phyloP scores from a whole-genome alignment of 2,113 vertebrate genomes.

The Sisor rabdophorus region DNA sequence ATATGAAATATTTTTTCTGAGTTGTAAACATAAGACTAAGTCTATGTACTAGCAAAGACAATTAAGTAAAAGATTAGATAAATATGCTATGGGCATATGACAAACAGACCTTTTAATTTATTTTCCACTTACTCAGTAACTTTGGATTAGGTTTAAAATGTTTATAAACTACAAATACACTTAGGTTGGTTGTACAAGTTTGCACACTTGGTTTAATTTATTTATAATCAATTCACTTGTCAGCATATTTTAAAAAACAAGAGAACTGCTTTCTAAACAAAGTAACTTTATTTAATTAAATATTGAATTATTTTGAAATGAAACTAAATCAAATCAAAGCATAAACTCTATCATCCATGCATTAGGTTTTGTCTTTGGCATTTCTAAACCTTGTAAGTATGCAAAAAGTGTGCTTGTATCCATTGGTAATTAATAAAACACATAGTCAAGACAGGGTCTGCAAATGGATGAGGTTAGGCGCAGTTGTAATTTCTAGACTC shows the following conservation, averaged over 20 bases:
- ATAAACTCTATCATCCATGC: background rate
- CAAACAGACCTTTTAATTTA: background rate
- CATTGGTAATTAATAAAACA: constrained; percentile 39
- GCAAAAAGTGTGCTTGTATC: background rate
- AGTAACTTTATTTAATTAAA: too few species aligned
- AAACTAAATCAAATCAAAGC: background rate
- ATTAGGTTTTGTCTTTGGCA: background rate
- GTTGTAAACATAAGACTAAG: background rate
- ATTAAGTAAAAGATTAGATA: background rate
- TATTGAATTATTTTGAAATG: too few species aligned
- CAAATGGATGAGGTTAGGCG: constrained; percentile 42
- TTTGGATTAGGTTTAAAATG: background rate
- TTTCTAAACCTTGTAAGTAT: background rate
- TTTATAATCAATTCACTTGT: background rate
- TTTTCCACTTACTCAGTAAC: background rate
- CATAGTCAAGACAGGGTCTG: constrained; percentile 44
- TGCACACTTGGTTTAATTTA: background rate
- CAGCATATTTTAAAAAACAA: background rate
- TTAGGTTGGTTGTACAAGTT: background rate
- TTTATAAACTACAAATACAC: background rate
- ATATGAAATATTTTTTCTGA: background rate
- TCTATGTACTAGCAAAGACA: background rate
- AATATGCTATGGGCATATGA: background rate
- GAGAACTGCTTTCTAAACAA: background rate
- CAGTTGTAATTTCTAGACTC: constrained; percentile 44